phyloP scores from a whole-genome alignment of 1,140 invertebrate species.

The Neodiprion fabricii region DNA sequence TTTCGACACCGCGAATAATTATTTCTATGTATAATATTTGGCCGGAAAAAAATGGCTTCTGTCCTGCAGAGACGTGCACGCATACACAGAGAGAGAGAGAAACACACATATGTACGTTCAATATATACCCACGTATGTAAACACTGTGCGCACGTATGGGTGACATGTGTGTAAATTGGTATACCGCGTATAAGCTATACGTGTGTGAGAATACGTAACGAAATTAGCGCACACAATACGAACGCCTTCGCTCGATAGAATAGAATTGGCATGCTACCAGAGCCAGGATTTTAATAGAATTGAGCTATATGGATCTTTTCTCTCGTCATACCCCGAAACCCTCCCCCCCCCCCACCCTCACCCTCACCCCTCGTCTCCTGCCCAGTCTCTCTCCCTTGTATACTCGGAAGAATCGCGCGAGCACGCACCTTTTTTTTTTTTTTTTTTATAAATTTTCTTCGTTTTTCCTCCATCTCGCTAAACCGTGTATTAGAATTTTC shows the following conservation, averaged over 20 bases:
- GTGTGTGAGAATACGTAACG: constrained; percentile 39
- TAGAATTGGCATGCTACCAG: constrained; percentile 57
- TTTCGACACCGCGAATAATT: too few species aligned
- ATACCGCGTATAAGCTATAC: background rate
- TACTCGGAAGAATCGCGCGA: background rate
- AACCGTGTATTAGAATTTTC: too few species aligned
- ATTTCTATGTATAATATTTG: too few species aligned
- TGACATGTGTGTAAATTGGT: too few species aligned
- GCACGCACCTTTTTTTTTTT: background rate
- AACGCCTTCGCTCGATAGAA: constrained; percentile 56
- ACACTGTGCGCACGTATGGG: too few species aligned
- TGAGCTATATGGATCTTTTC: constrained; percentile 50
- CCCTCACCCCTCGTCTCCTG: constrained; percentile 23
- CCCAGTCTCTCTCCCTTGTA: background rate
- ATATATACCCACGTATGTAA: too few species aligned
- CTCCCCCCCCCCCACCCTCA: constrained; percentile 23
- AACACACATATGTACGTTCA: too few species aligned
- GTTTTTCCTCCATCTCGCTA: background rate
- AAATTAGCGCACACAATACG: constrained; percentile 58
- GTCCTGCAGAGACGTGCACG: too few species aligned
- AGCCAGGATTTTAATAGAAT: constrained; percentile 55
- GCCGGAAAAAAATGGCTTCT: too few species aligned
- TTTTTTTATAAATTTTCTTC: background rate
- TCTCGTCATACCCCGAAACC: constrained; percentile 23
- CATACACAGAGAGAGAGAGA: too few species aligned